Conservation (phyloP, 1,140 invertebrate species). For the Dinoponera quadriceps region DNA sequence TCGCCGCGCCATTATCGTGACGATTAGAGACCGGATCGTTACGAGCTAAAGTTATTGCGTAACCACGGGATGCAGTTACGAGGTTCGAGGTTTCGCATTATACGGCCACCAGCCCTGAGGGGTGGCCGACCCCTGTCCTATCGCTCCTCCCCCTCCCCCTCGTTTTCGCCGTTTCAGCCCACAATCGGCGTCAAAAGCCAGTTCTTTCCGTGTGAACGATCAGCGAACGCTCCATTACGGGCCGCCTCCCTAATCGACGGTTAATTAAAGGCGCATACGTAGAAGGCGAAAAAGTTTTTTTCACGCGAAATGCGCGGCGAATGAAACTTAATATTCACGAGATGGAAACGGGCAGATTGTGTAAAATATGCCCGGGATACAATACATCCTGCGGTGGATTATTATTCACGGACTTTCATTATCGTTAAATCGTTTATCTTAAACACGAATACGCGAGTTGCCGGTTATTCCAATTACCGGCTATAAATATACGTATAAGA, state of each 20-base stretch:
- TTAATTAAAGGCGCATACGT: not conserved
- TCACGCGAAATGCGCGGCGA: not conserved
- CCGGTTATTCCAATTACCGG: not conserved
- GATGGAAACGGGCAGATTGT: not conserved
- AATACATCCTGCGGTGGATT: not conserved
- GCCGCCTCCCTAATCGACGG: not conserved
- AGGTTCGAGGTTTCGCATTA: slow-evolving; percentile 48
- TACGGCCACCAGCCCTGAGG: not conserved
- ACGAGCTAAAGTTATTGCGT: slow-evolving; percentile 62
- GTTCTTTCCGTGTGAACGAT: not conserved
- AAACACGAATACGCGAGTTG: not conserved
- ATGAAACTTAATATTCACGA: not conserved
- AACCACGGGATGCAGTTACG: slow-evolving; percentile 63
- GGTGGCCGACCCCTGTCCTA: not conserved
- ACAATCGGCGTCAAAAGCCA: slow-evolving; percentile 13
- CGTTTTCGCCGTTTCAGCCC: not conserved
- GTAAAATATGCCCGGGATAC: not conserved
- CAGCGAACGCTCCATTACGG: not conserved
- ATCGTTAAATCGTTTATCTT: slow-evolving; percentile 8
- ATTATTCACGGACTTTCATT: slow-evolving; percentile 2
- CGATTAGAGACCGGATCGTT: slow-evolving; percentile 68
- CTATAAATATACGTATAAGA: not conserved
- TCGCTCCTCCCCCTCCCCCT: not conserved
- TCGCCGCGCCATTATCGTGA: slow-evolving; percentile 65
- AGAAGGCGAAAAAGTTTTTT: not conserved